Conservation (phyloP, 35 echinoderm and acorn worm genomes). For the Heliocidaris erythrogramma region DNA sequence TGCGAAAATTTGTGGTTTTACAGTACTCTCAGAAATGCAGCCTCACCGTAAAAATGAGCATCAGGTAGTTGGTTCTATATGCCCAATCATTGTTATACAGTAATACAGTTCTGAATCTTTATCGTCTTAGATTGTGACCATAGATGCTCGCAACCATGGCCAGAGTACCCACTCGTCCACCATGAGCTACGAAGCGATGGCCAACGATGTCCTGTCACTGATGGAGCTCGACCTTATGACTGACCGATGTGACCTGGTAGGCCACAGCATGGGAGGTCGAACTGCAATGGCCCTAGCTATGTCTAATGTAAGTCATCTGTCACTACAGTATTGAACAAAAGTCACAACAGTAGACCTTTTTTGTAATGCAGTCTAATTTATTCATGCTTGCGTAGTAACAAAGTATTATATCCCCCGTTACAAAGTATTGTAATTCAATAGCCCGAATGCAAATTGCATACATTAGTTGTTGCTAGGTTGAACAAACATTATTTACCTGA, state of each 20-base stretch:
- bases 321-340: background rate
- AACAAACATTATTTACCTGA: no score
- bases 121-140: constrained; percentile 67
- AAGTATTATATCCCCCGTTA: no score
- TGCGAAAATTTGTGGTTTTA: no score
- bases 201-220: constrained; percentile 61
- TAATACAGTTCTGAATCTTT: background rate
- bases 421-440: no score
- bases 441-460: no score
- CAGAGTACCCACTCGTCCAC: constrained; percentile 73
- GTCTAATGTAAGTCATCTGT: constrained; percentile 60
- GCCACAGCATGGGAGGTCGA: constrained; percentile 92
- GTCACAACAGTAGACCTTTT: background rate
- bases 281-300: constrained; percentile 79
- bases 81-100: no score
- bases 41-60: no score
- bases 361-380: no score
- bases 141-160: constrained; percentile 96
- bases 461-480: no score
- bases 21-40: no score
- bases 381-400: no score
- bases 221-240: constrained; percentile 63
- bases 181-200: constrained; percentile 78
- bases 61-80: no score
- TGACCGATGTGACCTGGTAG: constrained; percentile 70